These are phyloP conservation scores for Virgularia gustaviana DNA, from an alignment of 92 coral and sea anemone species.

Conservation along the genomic window DNA sequence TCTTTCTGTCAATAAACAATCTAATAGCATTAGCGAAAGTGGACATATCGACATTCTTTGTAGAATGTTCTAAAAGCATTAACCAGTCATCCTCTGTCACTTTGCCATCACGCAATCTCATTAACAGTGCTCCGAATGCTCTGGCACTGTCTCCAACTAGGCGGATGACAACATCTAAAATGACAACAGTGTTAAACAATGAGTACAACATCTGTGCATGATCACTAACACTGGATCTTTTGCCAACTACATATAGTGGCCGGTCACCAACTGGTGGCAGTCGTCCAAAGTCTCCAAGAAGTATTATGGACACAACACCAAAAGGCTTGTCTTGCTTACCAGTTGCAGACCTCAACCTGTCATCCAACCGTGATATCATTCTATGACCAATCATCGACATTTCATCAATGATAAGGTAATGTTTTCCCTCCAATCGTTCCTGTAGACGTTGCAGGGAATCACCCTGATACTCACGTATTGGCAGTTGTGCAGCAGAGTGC, in stretches of 20 bases:
- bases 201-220: not conserved
- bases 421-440: slow-evolving; percentile 32
- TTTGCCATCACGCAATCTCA: no score
- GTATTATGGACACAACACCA: not conserved
- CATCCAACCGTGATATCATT: slow-evolving; percentile 30
- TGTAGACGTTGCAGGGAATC: slow-evolving; percentile 41
- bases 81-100: no score
- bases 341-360: slow-evolving; percentile 29
- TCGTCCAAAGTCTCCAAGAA: not conserved
- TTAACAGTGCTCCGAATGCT: not conserved
- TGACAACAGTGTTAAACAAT: not conserved
- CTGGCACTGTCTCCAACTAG: not conserved
- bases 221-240: not conserved
- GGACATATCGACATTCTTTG: not conserved
- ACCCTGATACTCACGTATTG: slow-evolving; percentile 30
- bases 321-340: slow-evolving; percentile 5
- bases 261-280: not conserved
- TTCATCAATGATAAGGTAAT: slow-evolving; percentile 50
- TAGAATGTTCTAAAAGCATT: no score
- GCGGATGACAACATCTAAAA: not conserved
- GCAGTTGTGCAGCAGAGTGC: slow-evolving; percentile 23
- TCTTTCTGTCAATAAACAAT: no score
- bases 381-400: slow-evolving; percentile 55
- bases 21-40: no score
- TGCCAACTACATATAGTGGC: not conserved